Evolutionary conservation across 2,888 invertebrate genomes (phyloP).

Genomic region (Seira musarum): DNA sequence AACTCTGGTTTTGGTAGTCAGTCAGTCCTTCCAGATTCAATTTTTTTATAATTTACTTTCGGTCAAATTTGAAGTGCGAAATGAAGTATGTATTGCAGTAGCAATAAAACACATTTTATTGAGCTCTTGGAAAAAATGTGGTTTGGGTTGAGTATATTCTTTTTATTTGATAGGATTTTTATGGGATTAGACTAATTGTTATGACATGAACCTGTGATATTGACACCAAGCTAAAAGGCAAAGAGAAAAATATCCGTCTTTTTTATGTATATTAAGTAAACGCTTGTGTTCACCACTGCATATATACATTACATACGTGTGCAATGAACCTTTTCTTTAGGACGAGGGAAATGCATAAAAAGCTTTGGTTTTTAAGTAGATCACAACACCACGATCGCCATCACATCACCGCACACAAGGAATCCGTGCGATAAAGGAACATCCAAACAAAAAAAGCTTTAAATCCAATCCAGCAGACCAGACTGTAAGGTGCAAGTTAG

Average conservation of each 20-base stretch:
- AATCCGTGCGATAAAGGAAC: not conserved
- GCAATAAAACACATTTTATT: conserved; percentile 10
- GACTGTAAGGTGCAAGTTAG: conserved; percentile 7
- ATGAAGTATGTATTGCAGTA: not conserved
- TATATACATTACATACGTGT: not conserved
- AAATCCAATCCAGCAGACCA: not conserved
- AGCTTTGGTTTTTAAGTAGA: conserved; percentile 40
- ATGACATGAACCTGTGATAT: conserved; percentile 53
- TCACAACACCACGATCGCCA: conserved; percentile 3
- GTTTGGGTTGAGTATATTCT: conserved; percentile 15
- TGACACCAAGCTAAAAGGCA: conserved; percentile 29
- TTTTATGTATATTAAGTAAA: too few relatives aligned
- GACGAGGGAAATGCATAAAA: not conserved
- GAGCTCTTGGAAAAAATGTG: conserved; percentile 13
- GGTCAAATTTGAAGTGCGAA: not conserved
- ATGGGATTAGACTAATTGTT: conserved; percentile 54
- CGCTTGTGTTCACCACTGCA: too few relatives aligned
- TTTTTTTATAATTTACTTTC: not conserved
- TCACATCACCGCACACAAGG: not conserved
- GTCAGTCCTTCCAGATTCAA: too few relatives aligned
- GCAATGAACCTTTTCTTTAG: not conserved
- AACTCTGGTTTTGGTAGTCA: too few relatives aligned
- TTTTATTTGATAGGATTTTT: conserved; percentile 53
- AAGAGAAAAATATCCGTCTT: not conserved
- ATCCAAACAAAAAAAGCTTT: conserved; percentile 9